These are phyloP conservation scores for Aleiodes sp. DNA, from an alignment of 1,140 invertebrate genomes.

Conservation along the genomic window DNA sequence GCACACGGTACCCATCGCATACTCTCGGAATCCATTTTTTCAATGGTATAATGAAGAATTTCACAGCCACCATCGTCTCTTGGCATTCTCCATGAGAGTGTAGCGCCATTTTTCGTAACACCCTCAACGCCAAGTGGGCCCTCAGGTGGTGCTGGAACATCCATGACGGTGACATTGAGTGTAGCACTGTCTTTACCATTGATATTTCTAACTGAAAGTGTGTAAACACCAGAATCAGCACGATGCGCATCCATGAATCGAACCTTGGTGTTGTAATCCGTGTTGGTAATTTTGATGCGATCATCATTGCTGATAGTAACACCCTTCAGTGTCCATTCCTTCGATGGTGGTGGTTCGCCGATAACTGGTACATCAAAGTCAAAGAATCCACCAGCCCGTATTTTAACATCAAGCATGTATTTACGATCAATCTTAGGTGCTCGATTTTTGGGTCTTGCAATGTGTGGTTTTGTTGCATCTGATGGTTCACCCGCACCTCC, in stretches of 20 bases:
- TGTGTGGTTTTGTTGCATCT: conserved; percentile 85
- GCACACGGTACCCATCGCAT: conserved; percentile 93
- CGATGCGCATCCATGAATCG: conserved; percentile 89
- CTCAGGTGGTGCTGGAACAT: conserved; percentile 88
- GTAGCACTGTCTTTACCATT: conserved; percentile 90
- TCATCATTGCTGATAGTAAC: conserved; percentile 81
- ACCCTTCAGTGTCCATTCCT: conserved; percentile 91
- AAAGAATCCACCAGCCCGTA: conserved; percentile 91
- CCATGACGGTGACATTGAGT: conserved; percentile 89
- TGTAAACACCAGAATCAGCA: conserved; percentile 88
- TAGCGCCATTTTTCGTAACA: conserved; percentile 85
- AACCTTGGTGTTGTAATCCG: conserved; percentile 89
- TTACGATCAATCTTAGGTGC: conserved; percentile 94
- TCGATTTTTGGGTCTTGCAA: conserved; percentile 90
- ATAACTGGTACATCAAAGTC: conserved; percentile 93
- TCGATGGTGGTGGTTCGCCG: conserved; percentile 93
- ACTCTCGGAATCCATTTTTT: conserved; percentile 94
- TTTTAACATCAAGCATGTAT: conserved; percentile 91
- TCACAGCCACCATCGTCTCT: conserved; percentile 93
- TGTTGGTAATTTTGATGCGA: conserved; percentile 83
- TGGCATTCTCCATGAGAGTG: conserved; percentile 86
- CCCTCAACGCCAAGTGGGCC: conserved; percentile 85
- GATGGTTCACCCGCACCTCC: conserved; percentile 92
- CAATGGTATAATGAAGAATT: conserved; percentile 90
- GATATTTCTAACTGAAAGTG: conserved; percentile 88